Conservation (phyloP, 2,797 vertebrate genomes). For the Leucoraja ocellata region DNA sequence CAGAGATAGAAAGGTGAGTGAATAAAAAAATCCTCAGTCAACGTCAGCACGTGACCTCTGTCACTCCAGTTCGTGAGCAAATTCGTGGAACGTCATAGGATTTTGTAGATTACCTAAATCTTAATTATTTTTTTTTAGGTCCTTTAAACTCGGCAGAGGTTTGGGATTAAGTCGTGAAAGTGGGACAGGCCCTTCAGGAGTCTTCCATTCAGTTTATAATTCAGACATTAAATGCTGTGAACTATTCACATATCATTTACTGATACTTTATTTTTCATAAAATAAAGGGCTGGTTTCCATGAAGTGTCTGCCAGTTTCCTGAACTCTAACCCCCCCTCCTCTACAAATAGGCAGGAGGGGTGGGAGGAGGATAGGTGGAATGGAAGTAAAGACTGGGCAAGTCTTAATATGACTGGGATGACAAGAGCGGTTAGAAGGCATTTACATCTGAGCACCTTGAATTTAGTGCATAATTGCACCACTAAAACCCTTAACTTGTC, state of each 20-base stretch:
- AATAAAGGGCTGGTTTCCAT: neutral
- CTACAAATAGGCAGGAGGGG: neutral
- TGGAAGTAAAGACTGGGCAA: neutral
- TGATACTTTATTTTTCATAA: neutral
- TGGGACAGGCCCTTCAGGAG: neutral
- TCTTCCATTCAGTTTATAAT: neutral
- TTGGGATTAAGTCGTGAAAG: too few species aligned
- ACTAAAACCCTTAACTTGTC: conserved; percentile 82
- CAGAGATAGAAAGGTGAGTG: too few species aligned
- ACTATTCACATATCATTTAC: neutral
- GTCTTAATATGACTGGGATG: conserved; percentile 14
- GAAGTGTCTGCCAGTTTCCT: neutral
- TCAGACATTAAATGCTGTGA: neutral
- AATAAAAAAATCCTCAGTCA: too few species aligned
- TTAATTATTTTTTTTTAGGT: too few species aligned
- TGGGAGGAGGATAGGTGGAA: neutral
- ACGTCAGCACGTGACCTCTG: too few species aligned
- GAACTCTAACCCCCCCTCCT: too few species aligned
- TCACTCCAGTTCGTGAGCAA: too few species aligned
- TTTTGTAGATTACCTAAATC: too few species aligned
- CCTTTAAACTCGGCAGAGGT: too few species aligned
- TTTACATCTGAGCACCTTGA: conserved; percentile 78
- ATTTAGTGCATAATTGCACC: conserved; percentile 77
- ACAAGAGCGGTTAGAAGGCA: conserved; percentile 67
- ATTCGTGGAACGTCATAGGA: too few species aligned